Evolutionary conservation across 2,888 invertebrate genomes (phyloP).

Genomic region (Serripes groenlandicus): DNA sequence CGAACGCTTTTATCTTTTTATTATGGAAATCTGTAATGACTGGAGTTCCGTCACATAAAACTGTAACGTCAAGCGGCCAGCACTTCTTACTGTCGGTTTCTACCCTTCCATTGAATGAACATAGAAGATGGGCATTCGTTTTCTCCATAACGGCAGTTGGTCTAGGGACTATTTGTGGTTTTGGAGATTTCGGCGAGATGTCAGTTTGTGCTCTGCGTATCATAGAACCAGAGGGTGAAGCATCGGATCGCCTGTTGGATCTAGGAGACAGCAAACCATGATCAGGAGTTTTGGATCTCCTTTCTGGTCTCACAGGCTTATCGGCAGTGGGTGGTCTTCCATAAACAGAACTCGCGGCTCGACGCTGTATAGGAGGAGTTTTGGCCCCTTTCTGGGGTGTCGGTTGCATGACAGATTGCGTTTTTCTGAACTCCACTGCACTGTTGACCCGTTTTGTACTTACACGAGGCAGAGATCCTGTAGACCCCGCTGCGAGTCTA

Average conservation of each 20-base stretch:
- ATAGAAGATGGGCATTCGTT: constrained; percentile 65
- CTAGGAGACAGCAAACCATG: constrained; percentile 39
- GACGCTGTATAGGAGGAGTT: constrained; percentile 61
- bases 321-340: constrained; percentile 53
- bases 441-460: constrained; percentile 60
- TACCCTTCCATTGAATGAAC: constrained; percentile 74
- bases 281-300: constrained; percentile 64
- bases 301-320: constrained; percentile 60
- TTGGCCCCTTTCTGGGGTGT: constrained; percentile 36
- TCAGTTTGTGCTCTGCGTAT: constrained; percentile 52
- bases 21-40: constrained; percentile 76
- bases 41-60: constrained; percentile 73
- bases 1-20: constrained; percentile 75
- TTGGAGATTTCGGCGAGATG: constrained; percentile 49
- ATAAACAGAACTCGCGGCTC: constrained; percentile 53
- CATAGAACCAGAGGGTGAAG: constrained; percentile 50
- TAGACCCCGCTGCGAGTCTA: constrained; percentile 58
- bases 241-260: constrained; percentile 28
- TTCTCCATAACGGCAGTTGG: constrained; percentile 60
- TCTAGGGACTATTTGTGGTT: constrained; percentile 34
- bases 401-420: constrained; percentile 47
- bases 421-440: constrained; percentile 63
- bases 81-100: constrained; percentile 74
- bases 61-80: constrained; percentile 74
- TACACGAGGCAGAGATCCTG: constrained; percentile 61